Evolutionary conservation across 2,888 invertebrate species (phyloP).

Genomic region (Meteorus colon): DNA sequence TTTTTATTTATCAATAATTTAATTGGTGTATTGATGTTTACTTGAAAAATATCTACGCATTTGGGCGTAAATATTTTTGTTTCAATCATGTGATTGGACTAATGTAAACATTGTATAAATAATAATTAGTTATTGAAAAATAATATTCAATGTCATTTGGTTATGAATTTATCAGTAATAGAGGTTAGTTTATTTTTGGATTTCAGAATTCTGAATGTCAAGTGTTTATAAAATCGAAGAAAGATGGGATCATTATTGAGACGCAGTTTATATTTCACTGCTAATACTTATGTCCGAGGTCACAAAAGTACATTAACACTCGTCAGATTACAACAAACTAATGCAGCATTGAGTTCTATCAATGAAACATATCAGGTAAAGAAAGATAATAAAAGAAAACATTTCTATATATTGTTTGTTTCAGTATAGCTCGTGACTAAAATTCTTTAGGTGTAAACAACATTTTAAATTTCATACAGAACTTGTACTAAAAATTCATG

Average conservation of each 20-base stretch:
- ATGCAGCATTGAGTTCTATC: slow-evolving; percentile 60
- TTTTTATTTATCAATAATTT: neutral
- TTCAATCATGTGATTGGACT: neutral
- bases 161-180: slow-evolving; percentile 6
- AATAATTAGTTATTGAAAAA: slow-evolving; percentile 4
- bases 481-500: no score
- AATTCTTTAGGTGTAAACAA: no score
- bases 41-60: neutral
- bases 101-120: neutral
- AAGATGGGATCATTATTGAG: slow-evolving; percentile 52
- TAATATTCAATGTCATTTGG: neutral
- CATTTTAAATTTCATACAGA: no score
- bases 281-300: slow-evolving; percentile 39
- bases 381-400: slow-evolving; percentile 3
- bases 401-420: neutral
- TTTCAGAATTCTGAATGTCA: slow-evolving; percentile 45
- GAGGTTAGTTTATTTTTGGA: slow-evolving; percentile 39
- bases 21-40: neutral
- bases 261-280: slow-evolving; percentile 46
- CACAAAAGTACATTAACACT: slow-evolving; percentile 41
- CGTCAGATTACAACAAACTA: slow-evolving; percentile 59
- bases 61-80: neutral
- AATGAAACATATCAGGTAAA: slow-evolving; percentile 59
- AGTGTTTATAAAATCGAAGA: slow-evolving; percentile 32
- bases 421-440: no score